Conservation (phyloP, 64 coral and sea anemone genomes). For the Astreopora myriophthalma region DNA sequence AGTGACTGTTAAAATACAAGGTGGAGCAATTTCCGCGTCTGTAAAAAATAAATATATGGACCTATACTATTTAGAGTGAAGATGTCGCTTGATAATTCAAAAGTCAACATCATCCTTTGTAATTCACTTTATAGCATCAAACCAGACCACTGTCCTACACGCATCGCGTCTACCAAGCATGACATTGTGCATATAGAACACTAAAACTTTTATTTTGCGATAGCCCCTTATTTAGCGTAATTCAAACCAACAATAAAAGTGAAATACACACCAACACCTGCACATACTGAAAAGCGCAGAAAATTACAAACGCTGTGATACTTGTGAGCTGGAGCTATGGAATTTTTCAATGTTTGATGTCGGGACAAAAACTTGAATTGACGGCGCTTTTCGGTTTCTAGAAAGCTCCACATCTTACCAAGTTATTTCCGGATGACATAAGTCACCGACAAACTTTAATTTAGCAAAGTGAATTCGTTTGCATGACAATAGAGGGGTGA, state of each 20-base stretch:
- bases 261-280: not conserved
- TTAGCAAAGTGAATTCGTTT: not conserved
- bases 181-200: too few species aligned
- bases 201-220: not conserved
- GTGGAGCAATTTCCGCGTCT: too few species aligned
- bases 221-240: not conserved
- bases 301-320: not conserved
- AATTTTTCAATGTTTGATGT: not conserved
- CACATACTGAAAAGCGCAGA: not conserved
- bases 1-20: not conserved
- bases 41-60: too few species aligned
- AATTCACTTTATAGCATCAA: not conserved
- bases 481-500: not conserved
- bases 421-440: not conserved
- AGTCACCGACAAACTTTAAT: not conserved
- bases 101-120: not conserved
- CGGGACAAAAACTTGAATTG: not conserved
- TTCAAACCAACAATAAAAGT: not conserved
- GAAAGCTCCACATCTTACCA: not conserved
- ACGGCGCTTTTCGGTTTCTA: not conserved
- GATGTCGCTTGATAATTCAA: not conserved
- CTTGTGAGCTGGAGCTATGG: not conserved
- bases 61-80: too few species aligned
- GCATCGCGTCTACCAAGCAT: too few species aligned
- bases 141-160: not conserved